Conservation (phyloP, 1,140 invertebrate genomes). For the Drosophila lini region DNA sequence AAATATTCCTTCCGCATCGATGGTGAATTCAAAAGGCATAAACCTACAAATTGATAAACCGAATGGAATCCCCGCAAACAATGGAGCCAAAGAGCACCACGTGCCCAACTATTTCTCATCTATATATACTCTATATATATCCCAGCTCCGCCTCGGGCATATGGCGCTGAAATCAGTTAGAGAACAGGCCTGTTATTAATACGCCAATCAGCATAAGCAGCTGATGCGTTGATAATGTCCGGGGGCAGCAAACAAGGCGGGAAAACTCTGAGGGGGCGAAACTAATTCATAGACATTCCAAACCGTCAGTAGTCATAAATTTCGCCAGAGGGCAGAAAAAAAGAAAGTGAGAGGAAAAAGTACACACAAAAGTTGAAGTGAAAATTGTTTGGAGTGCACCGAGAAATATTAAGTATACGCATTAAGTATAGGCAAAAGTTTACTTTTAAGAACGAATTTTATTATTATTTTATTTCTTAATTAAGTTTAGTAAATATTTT, state of each 20-base stretch:
- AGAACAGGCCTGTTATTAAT: conserved; percentile 59
- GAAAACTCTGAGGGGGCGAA: conserved; percentile 30
- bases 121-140: not conserved
- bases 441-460: not conserved
- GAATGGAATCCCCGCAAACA: conserved; percentile 7
- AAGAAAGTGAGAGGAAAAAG: conserved; percentile 1
- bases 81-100: conserved; percentile 32
- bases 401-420: conserved; percentile 19
- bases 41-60: conserved; percentile 53
- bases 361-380: conserved; percentile 21
- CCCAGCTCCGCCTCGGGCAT: conserved; percentile 21
- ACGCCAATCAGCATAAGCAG: conserved; percentile 74
- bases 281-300: conserved; percentile 58
- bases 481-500: not conserved
- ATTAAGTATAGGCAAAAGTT: not conserved
- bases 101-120: conserved; percentile 33
- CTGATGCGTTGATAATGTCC: conserved; percentile 64
- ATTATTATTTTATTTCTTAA: not conserved
- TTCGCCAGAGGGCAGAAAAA: conserved; percentile 43
- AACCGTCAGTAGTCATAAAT: conserved; percentile 68
- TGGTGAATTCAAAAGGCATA: conserved; percentile 30
- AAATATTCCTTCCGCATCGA: conserved; percentile 52
- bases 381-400: conserved; percentile 27
- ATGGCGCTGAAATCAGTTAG: conserved; percentile 63
- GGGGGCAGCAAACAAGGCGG: conserved; percentile 12